phyloP scores from a whole-genome alignment of 2,888 invertebrate species.

The Macrostomum cliftonense region DNA sequence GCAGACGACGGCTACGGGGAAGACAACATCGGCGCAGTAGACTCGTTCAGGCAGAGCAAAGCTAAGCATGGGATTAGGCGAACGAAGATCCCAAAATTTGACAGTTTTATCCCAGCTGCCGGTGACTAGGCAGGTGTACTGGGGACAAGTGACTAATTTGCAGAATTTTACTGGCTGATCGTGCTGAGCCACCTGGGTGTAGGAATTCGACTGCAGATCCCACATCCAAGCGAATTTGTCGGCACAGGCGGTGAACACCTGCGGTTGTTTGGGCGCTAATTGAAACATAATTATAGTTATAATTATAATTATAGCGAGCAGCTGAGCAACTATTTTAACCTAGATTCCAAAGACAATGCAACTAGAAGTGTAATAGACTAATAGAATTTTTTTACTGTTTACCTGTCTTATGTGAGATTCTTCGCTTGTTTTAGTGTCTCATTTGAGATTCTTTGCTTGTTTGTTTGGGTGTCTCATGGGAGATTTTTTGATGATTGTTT shows the following conservation, averaged over 20 bases:
- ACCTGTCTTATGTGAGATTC: too few species aligned
- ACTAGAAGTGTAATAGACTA: too few species aligned
- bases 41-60: constrained; percentile 75
- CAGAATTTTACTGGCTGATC: constrained; percentile 88
- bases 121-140: constrained; percentile 91
- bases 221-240: constrained; percentile 42
- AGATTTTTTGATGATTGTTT: too few species aligned
- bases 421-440: too few species aligned
- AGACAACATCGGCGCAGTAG: constrained; percentile 92
- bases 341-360: too few species aligned
- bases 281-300: too few species aligned
- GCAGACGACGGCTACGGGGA: constrained; percentile 94
- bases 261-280: too few species aligned
- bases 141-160: constrained; percentile 85
- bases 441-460: too few species aligned
- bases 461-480: too few species aligned
- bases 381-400: too few species aligned
- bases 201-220: constrained; percentile 41
- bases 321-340: too few species aligned
- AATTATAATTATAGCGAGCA: too few species aligned
- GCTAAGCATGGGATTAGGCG: constrained; percentile 67
- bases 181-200: constrained; percentile 44
- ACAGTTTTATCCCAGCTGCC: constrained; percentile 95
- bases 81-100: constrained; percentile 89
- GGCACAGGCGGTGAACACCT: constrained; percentile 41